Conservation (phyloP, 2,888 invertebrate species). For the Serripes groenlandicus region DNA sequence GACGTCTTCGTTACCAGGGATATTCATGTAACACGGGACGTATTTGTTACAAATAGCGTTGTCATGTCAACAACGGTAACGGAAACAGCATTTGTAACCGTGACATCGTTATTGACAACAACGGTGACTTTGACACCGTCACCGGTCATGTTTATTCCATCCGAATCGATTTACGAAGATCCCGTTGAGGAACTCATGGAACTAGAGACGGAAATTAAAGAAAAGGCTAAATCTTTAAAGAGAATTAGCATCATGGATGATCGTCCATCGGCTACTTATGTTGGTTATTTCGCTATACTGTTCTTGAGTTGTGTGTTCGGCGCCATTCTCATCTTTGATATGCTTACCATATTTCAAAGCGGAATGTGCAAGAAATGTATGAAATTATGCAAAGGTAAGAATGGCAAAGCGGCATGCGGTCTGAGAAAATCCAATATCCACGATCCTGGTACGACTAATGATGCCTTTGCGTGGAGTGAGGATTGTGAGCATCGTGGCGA, state of each 20-base stretch:
- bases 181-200: conserved; percentile 53
- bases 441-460: background rate
- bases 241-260: conserved; percentile 56
- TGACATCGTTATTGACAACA: conserved; percentile 9
- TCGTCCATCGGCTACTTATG: conserved; percentile 60
- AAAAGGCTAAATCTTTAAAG: conserved; percentile 45
- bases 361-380: conserved; percentile 1
- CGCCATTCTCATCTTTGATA: conserved; percentile 57
- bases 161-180: conserved; percentile 24
- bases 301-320: conserved; percentile 56
- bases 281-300: conserved; percentile 59
- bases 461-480: background rate
- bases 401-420: background rate
- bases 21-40: conserved; percentile 1
- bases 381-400: background rate
- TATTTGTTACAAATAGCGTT: conserved; percentile 41
- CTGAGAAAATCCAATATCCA: background rate
- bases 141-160: conserved; percentile 32
- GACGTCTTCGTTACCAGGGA: conserved; percentile 17
- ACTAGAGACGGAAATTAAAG: conserved; percentile 34
- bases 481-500: too few species aligned
- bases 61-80: conserved; percentile 24
- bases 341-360: conserved; percentile 43
- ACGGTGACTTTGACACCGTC: conserved; percentile 27
- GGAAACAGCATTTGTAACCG: conserved; percentile 16